These are phyloP conservation scores for Noctuana brunneofusca DNA, from an alignment of 2,888 invertebrate species.

Conservation along the genomic window DNA sequence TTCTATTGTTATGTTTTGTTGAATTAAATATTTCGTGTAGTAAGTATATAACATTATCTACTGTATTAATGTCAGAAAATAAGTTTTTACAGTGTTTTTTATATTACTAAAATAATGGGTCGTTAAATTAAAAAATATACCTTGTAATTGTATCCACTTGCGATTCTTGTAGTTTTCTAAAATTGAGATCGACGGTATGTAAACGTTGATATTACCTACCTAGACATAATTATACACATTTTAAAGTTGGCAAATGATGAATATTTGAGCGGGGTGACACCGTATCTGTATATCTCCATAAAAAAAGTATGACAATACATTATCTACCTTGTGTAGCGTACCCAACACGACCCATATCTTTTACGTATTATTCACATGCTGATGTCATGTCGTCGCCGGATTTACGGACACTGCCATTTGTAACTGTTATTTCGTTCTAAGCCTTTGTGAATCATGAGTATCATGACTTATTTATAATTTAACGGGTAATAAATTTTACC, in stretches of 20 bases:
- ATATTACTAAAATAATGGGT: too few relatives aligned
- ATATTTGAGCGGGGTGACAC: not conserved
- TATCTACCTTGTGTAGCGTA: not conserved
- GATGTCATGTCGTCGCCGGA: conserved; percentile 28
- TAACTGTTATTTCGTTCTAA: conserved; percentile 16
- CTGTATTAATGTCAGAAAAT: too few relatives aligned
- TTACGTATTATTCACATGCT: conserved; percentile 31
- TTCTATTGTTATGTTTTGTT: too few relatives aligned
- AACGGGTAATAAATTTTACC: not conserved
- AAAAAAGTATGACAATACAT: not conserved
- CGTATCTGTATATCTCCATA: not conserved
- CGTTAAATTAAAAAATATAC: too few relatives aligned
- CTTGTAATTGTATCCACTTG: too few relatives aligned
- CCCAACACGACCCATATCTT: conserved; percentile 11
- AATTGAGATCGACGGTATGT: too few relatives aligned
- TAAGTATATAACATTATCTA: too few relatives aligned
- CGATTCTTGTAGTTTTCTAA: too few relatives aligned
- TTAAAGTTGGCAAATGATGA: not conserved
- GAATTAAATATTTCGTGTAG: too few relatives aligned
- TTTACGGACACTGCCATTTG: conserved; percentile 22
- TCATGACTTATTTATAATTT: conserved; percentile 22
- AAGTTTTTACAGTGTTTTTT: too few relatives aligned
- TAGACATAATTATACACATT: too few relatives aligned
- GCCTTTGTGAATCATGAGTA: conserved; percentile 26
- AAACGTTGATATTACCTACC: too few relatives aligned